Evolutionary conservation across 2,888 invertebrate species (phyloP), one percentile per base, ranked within the genome.

Genomic region (Gastrophysa polygoni): DNA sequence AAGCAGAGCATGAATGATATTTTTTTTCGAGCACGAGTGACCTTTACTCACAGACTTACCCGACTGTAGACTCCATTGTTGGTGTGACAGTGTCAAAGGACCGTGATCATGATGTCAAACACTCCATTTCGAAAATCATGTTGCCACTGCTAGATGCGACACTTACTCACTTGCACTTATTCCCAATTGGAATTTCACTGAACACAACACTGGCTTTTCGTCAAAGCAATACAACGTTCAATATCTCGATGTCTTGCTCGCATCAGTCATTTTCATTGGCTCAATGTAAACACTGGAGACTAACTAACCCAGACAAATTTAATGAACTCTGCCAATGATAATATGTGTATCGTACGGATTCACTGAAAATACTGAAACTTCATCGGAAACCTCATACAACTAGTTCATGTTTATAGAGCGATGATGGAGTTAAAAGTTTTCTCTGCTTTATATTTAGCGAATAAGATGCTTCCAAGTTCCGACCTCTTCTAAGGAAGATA

Each of bases 401-500:
- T 75, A 73, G 63, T 69, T 73, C 38, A 38, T 38, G 74, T 75
- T 75, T 74, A 73, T 72, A 73, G 73, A 72, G 68, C 71, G 71
- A 72, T 38, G 38, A 38, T 38, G 67, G 69, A 69, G 72, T 72
- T 72, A 68, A 67, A 69, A 69, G 66, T 73, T 75, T 76, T 74
- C 71, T 74, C 73, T 70, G 76, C 68, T 73, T 77, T 76, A 76
- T 75, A 74, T 75, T 75, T 75, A 75, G 75, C 74, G 71, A 75
- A 75, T 72, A 73, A 71, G 70, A 68, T 68, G 69, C 64, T 66
- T 55, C 67, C 69, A 69, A 71, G 68, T 64, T 73, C 68, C 73
- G 74, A 74, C 74, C 75, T 75, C 75, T 75, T 75, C 74, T 73
- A 74, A 75, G 75, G 74, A 72, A 70, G 74, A 73, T 75, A 75